Percentiles rank a stretch among this genome's conserved stretches.
phyloP scores from a whole-genome alignment of 2,113 vertebrate genomes.

The Lycaon pictus region DNA sequence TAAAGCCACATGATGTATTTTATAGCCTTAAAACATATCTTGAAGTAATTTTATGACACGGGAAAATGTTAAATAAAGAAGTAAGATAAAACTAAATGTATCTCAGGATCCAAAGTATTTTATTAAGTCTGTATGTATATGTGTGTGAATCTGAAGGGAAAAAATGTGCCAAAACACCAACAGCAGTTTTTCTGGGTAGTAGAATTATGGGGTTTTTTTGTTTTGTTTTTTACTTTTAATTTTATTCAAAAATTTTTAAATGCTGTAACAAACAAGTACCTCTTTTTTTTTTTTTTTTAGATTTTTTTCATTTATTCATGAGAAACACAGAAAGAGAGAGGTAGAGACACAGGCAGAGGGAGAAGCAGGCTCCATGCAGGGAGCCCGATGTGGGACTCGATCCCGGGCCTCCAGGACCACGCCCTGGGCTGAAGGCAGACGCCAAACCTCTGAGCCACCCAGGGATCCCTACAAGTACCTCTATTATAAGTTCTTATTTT shows the following conservation, averaged over 20 bases:
- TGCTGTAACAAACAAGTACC: neutral
- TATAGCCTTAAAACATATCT: neutral
- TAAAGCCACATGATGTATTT: neutral
- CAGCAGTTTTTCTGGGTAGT: neutral
- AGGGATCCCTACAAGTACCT: too few relatives aligned
- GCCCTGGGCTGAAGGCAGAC: too few relatives aligned
- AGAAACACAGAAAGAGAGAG: too few relatives aligned
- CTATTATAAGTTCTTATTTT: too few relatives aligned
- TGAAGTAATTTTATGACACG: neutral
- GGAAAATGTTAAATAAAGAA: neutral
- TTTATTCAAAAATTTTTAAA: neutral
- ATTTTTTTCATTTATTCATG: neutral
- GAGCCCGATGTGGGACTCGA: too few relatives aligned
- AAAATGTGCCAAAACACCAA: neutral
- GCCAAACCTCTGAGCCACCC: too few relatives aligned
- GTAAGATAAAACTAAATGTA: neutral
- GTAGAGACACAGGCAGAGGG: neutral
- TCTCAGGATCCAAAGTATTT: neutral
- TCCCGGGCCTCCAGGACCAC: too few relatives aligned
- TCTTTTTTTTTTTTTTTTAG: neutral
- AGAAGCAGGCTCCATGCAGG: neutral
- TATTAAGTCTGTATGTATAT: neutral
- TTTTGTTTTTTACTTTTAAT: neutral
- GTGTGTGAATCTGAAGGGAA: neutral
- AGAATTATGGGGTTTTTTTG: neutral